Conservation (phyloP, 1,140 invertebrate genomes). For the Camponotus vicinus region DNA sequence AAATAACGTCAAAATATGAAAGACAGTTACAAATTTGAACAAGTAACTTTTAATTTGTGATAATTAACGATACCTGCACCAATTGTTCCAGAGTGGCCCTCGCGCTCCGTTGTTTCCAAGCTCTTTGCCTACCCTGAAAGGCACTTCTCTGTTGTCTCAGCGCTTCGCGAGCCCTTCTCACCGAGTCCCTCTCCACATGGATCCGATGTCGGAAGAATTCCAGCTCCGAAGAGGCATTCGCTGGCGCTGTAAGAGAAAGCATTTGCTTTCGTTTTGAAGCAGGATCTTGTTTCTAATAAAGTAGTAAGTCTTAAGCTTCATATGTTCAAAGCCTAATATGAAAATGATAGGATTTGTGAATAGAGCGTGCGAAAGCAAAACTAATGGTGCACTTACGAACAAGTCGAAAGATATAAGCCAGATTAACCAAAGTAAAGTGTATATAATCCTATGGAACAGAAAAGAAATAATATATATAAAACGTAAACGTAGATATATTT, state of each 20-base stretch:
- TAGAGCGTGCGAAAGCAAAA: conserved; percentile 54
- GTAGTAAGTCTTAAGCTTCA: background rate
- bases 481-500: background rate
- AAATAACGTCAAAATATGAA: too few relatives aligned
- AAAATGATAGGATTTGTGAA: background rate
- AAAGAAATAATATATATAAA: conserved; percentile 26
- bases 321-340: background rate
- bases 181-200: conserved; percentile 91
- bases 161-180: conserved; percentile 91
- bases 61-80: conserved; percentile 85
- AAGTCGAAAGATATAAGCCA: conserved; percentile 29
- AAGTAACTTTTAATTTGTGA: background rate
- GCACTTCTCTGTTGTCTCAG: conserved; percentile 87
- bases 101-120: conserved; percentile 88
- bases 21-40: too few relatives aligned
- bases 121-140: conserved; percentile 88
- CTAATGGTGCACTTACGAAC: conserved; percentile 66
- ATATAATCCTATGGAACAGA: conserved; percentile 69
- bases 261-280: conserved; percentile 48
- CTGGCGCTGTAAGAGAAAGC: conserved; percentile 79
- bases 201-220: conserved; percentile 93
- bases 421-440: conserved; percentile 74
- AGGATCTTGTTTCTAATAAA: background rate
- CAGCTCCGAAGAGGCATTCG: conserved; percentile 88
- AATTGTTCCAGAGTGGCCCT: conserved; percentile 88